Conservation (phyloP, 2,888 invertebrate genomes). For the Sesia apiformis region DNA sequence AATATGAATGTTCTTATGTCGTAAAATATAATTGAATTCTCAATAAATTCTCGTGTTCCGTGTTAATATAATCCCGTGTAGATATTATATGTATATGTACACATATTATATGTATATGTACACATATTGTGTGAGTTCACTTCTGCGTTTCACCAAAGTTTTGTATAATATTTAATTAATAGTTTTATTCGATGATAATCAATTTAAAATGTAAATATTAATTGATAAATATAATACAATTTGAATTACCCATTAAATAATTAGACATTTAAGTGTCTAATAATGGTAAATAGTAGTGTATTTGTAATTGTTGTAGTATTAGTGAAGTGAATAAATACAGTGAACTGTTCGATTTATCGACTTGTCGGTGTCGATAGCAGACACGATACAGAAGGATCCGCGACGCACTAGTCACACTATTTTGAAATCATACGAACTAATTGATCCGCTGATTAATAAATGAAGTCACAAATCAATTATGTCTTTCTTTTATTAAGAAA, state of each 20-base stretch:
- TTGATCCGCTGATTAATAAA: too few species aligned
- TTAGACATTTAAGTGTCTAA: slow-evolving; percentile 62
- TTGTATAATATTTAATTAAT: slow-evolving; percentile 72
- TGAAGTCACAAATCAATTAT: too few species aligned
- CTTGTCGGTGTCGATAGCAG: slow-evolving; percentile 22
- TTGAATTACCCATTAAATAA: slow-evolving; percentile 57
- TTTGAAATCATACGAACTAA: too few species aligned
- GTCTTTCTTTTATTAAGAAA: too few species aligned
- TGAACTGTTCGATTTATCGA: slow-evolving; percentile 31
- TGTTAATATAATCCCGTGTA: slow-evolving; percentile 21
- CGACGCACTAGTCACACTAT: slow-evolving; percentile 60
- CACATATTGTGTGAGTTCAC: slow-evolving; percentile 57
- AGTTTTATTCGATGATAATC: slow-evolving; percentile 65
- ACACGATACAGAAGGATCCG: slow-evolving; percentile 38
- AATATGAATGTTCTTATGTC: neutral
- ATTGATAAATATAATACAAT: slow-evolving; percentile 55
- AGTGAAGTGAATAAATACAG: slow-evolving; percentile 51
- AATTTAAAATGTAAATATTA: slow-evolving; percentile 71
- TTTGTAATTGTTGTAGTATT: slow-evolving; percentile 72
- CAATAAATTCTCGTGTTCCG: neutral
- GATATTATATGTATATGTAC: slow-evolving; percentile 32
- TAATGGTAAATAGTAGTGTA: slow-evolving; percentile 69
- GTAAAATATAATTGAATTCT: neutral
- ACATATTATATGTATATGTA: slow-evolving; percentile 42
- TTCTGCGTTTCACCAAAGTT: slow-evolving; percentile 71